These are phyloP conservation scores for Drosophila melanocephala DNA, from an alignment of 2,888 invertebrate species.

Conservation along the genomic window DNA sequence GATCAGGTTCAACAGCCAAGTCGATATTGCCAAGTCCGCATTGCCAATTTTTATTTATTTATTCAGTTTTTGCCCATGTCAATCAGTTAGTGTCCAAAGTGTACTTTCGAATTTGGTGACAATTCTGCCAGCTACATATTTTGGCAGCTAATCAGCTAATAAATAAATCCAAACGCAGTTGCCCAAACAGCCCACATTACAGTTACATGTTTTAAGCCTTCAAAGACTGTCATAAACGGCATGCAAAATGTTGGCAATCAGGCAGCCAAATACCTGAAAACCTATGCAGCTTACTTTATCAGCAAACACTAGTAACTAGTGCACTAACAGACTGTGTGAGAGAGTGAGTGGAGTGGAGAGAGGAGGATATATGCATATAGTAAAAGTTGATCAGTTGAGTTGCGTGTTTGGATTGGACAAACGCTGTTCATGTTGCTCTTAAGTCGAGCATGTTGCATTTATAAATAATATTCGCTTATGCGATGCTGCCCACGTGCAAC, in stretches of 20 bases:
- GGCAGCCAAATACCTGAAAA: conserved; percentile 43
- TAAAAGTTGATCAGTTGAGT: conserved; percentile 46
- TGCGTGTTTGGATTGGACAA: conserved; percentile 66
- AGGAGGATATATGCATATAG: conserved; percentile 1
- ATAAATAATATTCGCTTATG: conserved; percentile 21
- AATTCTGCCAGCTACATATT: conserved; percentile 24
- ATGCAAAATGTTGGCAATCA: conserved; percentile 45
- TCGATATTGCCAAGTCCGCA: neutral
- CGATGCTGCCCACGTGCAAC: conserved; percentile 65
- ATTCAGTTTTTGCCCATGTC: neutral
- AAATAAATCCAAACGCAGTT: conserved; percentile 11
- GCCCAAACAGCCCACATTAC: conserved; percentile 36
- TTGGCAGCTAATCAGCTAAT: conserved; percentile 38
- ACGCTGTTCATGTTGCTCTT: conserved; percentile 56
- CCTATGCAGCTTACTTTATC: conserved; percentile 58
- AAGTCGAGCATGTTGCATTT: conserved; percentile 35
- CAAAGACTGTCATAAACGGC: conserved; percentile 45
- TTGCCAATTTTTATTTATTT: neutral
- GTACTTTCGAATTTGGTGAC: conserved; percentile 39
- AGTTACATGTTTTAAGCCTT: conserved; percentile 30
- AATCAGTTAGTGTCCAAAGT: conserved; percentile 17
- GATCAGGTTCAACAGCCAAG: neutral
- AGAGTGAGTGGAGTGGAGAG: neutral
- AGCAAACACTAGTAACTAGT: conserved; percentile 14
- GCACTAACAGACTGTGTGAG: neutral